Percentiles rank a stretch among this genome's conserved stretches.
These are phyloP conservation scores for Otolemur crassicaudatus DNA, from an alignment of 2,797 vertebrate species.

Conservation along the genomic window DNA sequence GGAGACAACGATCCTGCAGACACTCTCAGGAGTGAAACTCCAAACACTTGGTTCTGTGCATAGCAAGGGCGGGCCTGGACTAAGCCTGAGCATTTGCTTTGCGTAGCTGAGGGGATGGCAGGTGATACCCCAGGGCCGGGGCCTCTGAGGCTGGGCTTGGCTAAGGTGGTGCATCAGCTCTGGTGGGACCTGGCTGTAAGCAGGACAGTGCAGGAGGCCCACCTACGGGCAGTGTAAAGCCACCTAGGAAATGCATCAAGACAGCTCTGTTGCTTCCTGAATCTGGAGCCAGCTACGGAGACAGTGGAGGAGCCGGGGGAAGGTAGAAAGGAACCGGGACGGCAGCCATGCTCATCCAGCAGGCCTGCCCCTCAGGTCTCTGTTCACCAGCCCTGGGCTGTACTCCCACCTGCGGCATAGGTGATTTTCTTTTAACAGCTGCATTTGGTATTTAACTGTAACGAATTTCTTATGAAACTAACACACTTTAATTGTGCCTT, in stretches of 20 bases:
- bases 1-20: neutral
- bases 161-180: too few species aligned
- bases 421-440: neutral
- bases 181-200: neutral
- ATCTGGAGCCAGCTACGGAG: too few species aligned
- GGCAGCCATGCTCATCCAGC: rapidly evolving
- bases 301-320: rapidly evolving
- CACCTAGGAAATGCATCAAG: rapidly evolving
- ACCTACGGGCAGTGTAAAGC: rapidly evolving
- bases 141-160: neutral
- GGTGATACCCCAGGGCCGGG: rapidly evolving
- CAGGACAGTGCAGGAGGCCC: neutral
- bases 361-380: rapidly evolving
- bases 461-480: neutral
- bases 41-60: neutral
- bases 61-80: too few species aligned
- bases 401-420: too few species aligned
- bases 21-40: too few species aligned
- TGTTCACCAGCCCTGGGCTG: rapidly evolving
- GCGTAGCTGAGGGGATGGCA: neutral
- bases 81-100: rapidly evolving
- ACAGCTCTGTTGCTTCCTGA: neutral
- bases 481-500: neutral
- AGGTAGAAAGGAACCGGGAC: neutral
- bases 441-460: neutral